Conservation (phyloP, 2,888 invertebrate species). For the Cheilosia scutellata region DNA sequence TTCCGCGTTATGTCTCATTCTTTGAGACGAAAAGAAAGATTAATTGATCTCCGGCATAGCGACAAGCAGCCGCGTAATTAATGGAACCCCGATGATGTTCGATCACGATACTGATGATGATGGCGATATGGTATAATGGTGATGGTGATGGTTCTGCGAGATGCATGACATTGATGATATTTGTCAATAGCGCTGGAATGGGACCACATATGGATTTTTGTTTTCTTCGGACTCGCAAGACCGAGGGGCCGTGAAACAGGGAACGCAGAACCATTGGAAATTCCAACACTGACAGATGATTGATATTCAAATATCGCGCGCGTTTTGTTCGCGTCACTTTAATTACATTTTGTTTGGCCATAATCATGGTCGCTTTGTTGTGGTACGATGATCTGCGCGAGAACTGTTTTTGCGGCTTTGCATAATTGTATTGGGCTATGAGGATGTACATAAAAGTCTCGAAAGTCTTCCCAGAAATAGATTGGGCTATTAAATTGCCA, state of each 20-base stretch:
- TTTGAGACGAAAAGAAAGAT: constrained; percentile 44
- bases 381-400: constrained; percentile 64
- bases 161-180: constrained; percentile 73
- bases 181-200: constrained; percentile 71
- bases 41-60: constrained; percentile 64
- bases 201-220: constrained; percentile 60
- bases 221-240: not conserved
- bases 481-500: constrained; percentile 1
- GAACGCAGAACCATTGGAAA: constrained; percentile 25
- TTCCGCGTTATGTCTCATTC: constrained; percentile 63
- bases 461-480: constrained; percentile 26
- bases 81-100: constrained; percentile 66
- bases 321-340: constrained; percentile 56
- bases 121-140: constrained; percentile 27
- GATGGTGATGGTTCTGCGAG: constrained; percentile 55
- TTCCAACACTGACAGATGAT: constrained; percentile 70
- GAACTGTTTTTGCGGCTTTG: constrained; percentile 8
- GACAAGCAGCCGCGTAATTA: constrained; percentile 72
- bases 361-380: constrained; percentile 70
- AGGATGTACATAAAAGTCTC: not conserved
- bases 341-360: constrained; percentile 63
- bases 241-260: not conserved
- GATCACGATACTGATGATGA: constrained; percentile 59
- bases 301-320: constrained; percentile 54
- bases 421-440: not conserved